phyloP scores from a whole-genome alignment of 2,888 invertebrate species.

The Zeuzera pyrina region DNA sequence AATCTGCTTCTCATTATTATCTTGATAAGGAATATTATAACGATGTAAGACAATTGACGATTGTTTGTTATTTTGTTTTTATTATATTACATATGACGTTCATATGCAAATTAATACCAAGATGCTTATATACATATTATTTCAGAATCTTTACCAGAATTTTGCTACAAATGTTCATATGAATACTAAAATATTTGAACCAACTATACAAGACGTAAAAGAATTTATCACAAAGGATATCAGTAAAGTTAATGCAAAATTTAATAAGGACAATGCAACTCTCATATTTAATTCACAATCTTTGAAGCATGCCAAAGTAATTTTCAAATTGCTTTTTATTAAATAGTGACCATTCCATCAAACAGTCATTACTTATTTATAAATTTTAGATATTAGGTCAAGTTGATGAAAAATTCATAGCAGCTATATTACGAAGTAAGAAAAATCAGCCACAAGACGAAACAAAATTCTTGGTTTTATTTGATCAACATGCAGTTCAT shows the following conservation, averaged over 20 bases:
- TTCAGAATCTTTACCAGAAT: conserved; percentile 46
- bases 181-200: conserved; percentile 54
- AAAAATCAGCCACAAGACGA: conserved; percentile 29
- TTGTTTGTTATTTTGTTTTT: background rate
- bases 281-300: conserved; percentile 40
- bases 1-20: conserved; percentile 23
- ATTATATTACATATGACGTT: no score
- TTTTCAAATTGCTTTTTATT: conserved; percentile 1
- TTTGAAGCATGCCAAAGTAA: conserved; percentile 40
- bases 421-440: conserved; percentile 45
- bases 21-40: conserved; percentile 39
- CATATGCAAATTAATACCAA: no score
- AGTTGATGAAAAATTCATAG: conserved; percentile 82
- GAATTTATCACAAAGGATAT: conserved; percentile 29
- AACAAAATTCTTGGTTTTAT: conserved; percentile 72
- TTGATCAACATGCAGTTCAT: conserved; percentile 92
- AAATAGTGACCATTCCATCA: conserved; percentile 1
- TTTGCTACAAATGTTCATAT: conserved; percentile 61
- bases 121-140: conserved; percentile 12
- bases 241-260: conserved; percentile 34
- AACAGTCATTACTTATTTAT: conserved; percentile 4
- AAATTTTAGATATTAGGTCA: conserved; percentile 78
- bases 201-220: conserved; percentile 32
- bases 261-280: conserved; percentile 35
- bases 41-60: conserved; percentile 30